Percentiles rank a stretch among this genome's conserved stretches.
phyloP scores from a whole-genome alignment of 2,797 vertebrate species.

The Aphelocoma californica region DNA sequence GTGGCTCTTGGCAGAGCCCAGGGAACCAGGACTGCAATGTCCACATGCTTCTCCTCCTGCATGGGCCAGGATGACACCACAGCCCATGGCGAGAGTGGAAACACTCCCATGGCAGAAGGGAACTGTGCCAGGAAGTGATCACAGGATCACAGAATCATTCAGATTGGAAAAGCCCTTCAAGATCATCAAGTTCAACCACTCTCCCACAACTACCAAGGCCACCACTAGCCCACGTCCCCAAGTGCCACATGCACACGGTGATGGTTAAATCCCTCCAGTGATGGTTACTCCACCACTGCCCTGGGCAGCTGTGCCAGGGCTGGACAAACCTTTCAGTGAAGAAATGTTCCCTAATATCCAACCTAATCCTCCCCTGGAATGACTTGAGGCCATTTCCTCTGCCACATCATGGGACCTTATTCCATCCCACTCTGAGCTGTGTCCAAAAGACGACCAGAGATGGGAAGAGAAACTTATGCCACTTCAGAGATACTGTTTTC shows the following conservation, averaged over 20 bases:
- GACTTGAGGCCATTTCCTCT: background rate
- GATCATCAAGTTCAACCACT: background rate
- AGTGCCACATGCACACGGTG: background rate
- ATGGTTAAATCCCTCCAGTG: background rate
- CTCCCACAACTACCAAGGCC: background rate
- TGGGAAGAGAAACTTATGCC: background rate
- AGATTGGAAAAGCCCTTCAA: background rate
- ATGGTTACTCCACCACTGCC: background rate
- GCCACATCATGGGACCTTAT: background rate
- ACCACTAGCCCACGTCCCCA: background rate
- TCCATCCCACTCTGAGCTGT: background rate
- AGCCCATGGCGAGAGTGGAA: background rate
- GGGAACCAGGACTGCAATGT: background rate
- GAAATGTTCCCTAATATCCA: background rate
- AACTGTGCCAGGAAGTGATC: background rate
- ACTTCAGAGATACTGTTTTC: background rate
- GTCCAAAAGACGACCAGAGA: background rate
- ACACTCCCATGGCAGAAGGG: rapidly evolving
- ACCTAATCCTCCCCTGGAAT: background rate
- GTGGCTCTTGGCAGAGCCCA: background rate
- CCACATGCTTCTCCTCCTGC: background rate
- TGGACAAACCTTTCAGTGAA: background rate
- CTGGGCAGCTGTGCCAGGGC: background rate
- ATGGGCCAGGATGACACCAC: background rate
- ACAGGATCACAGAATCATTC: background rate